These are phyloP conservation scores for Odontomachus brunneus DNA, from an alignment of 1,140 invertebrate species.

Conservation along the genomic window DNA sequence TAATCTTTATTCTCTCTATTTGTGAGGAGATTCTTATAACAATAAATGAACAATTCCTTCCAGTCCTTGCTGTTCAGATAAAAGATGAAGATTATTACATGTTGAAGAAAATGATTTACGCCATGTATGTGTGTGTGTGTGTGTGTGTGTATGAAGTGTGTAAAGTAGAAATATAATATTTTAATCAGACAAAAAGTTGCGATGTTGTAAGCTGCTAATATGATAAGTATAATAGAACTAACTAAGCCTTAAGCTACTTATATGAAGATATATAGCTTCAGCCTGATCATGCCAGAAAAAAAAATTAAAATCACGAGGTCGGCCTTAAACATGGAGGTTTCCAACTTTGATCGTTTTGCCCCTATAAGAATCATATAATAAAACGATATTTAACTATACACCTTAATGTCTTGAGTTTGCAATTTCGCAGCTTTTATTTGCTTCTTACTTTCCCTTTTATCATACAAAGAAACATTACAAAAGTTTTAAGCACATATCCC, in stretches of 20 bases:
- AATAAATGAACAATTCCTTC: background rate
- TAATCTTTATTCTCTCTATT: background rate
- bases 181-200: background rate
- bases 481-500: background rate
- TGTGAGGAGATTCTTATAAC: background rate
- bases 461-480: background rate
- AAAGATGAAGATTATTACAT: background rate
- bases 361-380: conserved; percentile 9
- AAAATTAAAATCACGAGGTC: background rate
- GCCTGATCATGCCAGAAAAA: background rate
- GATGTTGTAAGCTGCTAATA: background rate
- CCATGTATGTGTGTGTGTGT: no score
- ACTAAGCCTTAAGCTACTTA: background rate
- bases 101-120: background rate
- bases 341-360: background rate
- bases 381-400: background rate
- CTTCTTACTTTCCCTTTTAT: background rate
- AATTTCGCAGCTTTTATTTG: background rate
- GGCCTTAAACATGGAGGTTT: background rate
- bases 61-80: background rate
- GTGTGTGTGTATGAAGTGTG: no score
- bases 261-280: background rate
- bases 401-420: background rate
- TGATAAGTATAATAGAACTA: background rate
- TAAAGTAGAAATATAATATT: background rate